These are phyloP conservation scores for Auanema sp. DNA, from an alignment of 2,888 invertebrate genomes.

Conservation along the genomic window DNA sequence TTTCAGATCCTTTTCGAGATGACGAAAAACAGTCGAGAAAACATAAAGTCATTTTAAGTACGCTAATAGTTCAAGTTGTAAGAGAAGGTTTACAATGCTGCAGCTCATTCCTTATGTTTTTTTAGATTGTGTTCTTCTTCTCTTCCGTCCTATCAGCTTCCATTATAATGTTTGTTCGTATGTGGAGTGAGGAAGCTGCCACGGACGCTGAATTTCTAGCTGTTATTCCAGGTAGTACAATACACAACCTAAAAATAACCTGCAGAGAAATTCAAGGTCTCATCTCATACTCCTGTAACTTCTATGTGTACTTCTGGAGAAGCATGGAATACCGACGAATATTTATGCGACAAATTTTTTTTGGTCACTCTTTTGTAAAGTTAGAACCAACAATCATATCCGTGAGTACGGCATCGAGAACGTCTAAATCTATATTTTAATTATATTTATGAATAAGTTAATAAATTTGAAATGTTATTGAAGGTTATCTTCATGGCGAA, in stretches of 20 bases:
- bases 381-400: too few relatives aligned
- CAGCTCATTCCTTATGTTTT: background rate
- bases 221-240: conserved; percentile 15
- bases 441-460: too few relatives aligned
- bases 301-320: conserved; percentile 44
- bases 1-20: conserved; percentile 6
- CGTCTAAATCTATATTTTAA: too few relatives aligned
- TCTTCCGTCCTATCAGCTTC: conserved; percentile 12
- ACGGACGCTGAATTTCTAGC: conserved; percentile 11
- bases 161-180: conserved; percentile 11
- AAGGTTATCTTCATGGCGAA: too few relatives aligned
- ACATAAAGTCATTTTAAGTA: conserved; percentile 14
- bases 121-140: conserved; percentile 16
- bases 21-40: conserved; percentile 9
- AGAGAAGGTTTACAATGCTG: background rate
- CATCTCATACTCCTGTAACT: conserved; percentile 40
- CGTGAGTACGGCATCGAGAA: too few relatives aligned
- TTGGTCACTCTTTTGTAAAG: background rate
- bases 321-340: conserved; percentile 37
- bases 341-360: conserved; percentile 68
- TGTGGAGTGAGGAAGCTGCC: conserved; percentile 6
- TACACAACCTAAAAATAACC: background rate
- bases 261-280: conserved; percentile 21
- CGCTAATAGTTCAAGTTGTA: conserved; percentile 15
- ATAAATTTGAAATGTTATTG: too few relatives aligned